These are phyloP conservation scores for Protobothrops mucrosquamatus DNA, from an alignment of 2,113 vertebrate species.

Conservation along the genomic window DNA sequence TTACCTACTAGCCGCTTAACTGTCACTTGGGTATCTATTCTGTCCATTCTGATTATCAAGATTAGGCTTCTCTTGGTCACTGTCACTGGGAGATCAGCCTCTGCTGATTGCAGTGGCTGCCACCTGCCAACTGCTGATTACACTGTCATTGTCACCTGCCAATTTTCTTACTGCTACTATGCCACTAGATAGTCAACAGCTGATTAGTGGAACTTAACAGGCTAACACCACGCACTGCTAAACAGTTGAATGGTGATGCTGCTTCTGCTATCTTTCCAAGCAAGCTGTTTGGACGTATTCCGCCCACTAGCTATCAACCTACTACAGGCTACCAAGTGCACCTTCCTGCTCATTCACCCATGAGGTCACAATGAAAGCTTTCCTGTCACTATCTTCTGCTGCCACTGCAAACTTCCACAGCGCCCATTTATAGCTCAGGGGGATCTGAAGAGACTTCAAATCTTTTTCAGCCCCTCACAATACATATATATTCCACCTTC, in stretches of 20 bases:
- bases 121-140: neutral
- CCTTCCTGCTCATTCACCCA: neutral
- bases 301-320: neutral
- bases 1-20: neutral
- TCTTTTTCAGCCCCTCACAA: neutral
- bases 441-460: neutral
- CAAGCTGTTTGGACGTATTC: neutral
- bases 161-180: neutral
- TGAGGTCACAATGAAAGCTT: neutral
- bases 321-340: neutral
- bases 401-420: neutral
- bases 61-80: neutral
- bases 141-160: too few species aligned
- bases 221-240: neutral
- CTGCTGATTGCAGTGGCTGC: neutral
- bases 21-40: neutral
- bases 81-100: neutral
- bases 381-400: neutral
- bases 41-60: neutral
- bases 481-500: neutral
- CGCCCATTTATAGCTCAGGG: neutral
- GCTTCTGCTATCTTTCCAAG: neutral
- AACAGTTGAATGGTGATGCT: neutral
- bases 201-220: neutral
- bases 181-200: neutral